Base-by-base conservation (phyloP, 2,888 invertebrate genomes). In the Autographa gamma region DNA sequence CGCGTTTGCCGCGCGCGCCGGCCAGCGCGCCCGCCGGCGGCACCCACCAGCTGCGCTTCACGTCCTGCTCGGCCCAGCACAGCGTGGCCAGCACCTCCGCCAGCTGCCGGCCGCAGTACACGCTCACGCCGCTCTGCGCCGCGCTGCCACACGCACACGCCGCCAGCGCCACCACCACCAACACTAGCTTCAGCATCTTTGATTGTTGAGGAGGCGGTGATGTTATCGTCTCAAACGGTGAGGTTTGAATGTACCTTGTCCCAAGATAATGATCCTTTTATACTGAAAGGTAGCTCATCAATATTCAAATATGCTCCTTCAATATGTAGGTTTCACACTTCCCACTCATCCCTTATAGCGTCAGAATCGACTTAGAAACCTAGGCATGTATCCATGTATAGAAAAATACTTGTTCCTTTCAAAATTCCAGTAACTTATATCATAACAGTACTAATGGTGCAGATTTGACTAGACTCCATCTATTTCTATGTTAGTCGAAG, bases 1-100 rank as follows among this genome's bases (percentile, higher is more conserved):
- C 80, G 6, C 79, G 77, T 59, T 77, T 82, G 73, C 65, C 83
- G 59, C 82, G 86, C 76, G 31, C 54, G 32, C 69, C 74, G 71
- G 14, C 73, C 74, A 71, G 66, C 63, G 25, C 41, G 18, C n/a
- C 25, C 16, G 31, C 54, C 14, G 61, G 59, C 6, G 34, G 59
- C 14, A 18, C 32, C 81, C 71, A 74, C 41, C n/a, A 62, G 19
- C 31, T 41, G 25, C 71, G 77, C 67, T 81, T 81, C 48, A n/a
- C n/a, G 25, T 69, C 52, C 14, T 43, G 60, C 8, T 31, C 63
- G 52, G 8, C 66, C 70, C 62, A 70, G 69, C 81, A 79, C 54
- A 81, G 59, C 3, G 16, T 0, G 3, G 72, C 73, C 60, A 79
- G 13, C 16, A 19, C 54, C 1, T 64, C 60, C 0, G 81, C 32